These are phyloP conservation scores for Pectinophora gossypiella DNA, from an alignment of 1,140 invertebrate species.

Conservation along the genomic window DNA sequence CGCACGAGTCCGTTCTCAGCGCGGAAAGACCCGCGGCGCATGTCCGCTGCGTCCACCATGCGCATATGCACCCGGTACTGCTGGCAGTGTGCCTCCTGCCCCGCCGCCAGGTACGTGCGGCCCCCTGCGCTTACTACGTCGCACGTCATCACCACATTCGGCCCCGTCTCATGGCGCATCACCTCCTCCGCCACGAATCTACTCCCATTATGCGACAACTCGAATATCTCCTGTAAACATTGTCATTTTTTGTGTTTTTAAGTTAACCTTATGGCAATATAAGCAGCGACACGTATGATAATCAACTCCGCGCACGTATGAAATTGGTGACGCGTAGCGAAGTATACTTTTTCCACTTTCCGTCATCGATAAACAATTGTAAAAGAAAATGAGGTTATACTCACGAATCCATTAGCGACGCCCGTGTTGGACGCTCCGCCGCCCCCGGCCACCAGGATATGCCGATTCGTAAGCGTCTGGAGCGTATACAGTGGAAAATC, in stretches of 20 bases:
- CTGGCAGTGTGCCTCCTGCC: constrained; percentile 94
- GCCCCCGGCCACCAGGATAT: constrained; percentile 95
- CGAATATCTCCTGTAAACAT: constrained; percentile 89
- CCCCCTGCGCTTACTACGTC: constrained; percentile 77
- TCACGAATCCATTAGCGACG: constrained; percentile 95
- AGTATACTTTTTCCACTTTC: not conserved
- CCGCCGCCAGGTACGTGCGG: constrained; percentile 88
- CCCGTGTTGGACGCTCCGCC: constrained; percentile 97
- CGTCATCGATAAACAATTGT: not conserved
- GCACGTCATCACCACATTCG: constrained; percentile 94
- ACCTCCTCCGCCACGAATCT: constrained; percentile 90
- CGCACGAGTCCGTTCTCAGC: constrained; percentile 68
- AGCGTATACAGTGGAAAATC: constrained; percentile 96
- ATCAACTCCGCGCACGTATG: not conserved
- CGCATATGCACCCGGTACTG: constrained; percentile 89
- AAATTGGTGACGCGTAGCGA: constrained; percentile 42
- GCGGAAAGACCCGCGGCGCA: constrained; percentile 66
- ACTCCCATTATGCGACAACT: constrained; percentile 87
- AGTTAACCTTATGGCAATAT: too few species aligned
- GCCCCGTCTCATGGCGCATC: constrained; percentile 90
- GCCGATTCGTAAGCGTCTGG: constrained; percentile 91
- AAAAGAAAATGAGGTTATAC: constrained; percentile 42
- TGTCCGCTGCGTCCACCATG: constrained; percentile 74
- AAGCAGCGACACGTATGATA: not conserved
- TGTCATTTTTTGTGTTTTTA: not conserved